These are phyloP conservation scores for Patagioenas fasciata DNA, from an alignment of 2,113 vertebrate genomes.

Conservation along the genomic window DNA sequence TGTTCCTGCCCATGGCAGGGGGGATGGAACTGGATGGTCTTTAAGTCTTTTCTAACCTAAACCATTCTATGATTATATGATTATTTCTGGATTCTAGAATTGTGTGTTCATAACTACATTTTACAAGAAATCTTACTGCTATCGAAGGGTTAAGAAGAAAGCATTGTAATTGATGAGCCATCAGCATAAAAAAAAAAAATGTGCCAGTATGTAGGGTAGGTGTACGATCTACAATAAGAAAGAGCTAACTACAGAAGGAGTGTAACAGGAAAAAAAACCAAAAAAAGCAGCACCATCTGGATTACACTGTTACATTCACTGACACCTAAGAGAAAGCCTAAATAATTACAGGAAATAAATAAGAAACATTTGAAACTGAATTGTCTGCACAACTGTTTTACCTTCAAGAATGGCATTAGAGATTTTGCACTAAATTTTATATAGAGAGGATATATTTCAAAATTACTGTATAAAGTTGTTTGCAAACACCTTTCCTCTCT, in stretches of 20 bases:
- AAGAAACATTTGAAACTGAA: not conserved
- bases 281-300: constrained; percentile 35
- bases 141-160: not conserved
- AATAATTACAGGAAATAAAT: not conserved
- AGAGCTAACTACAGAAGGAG: constrained; percentile 34
- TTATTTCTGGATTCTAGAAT: not conserved
- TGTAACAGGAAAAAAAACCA: not conserved
- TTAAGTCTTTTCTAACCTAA: too few relatives aligned
- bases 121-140: not conserved
- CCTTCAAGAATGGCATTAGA: not conserved
- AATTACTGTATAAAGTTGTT: not conserved
- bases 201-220: not conserved
- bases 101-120: not conserved
- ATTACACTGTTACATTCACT: constrained; percentile 46
- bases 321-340: not conserved
- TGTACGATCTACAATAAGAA: constrained; percentile 63
- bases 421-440: not conserved
- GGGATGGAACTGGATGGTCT: too few relatives aligned
- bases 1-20: too few relatives aligned
- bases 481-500: not conserved
- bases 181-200: not conserved
- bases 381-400: not conserved
- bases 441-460: not conserved
- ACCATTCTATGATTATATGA: not conserved
- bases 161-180: not conserved